Percentiles rank a stretch among this genome's conserved stretches.
phyloP scores from a whole-genome alignment of 2,888 invertebrate genomes.

The Scaptomyza tumidula region DNA sequence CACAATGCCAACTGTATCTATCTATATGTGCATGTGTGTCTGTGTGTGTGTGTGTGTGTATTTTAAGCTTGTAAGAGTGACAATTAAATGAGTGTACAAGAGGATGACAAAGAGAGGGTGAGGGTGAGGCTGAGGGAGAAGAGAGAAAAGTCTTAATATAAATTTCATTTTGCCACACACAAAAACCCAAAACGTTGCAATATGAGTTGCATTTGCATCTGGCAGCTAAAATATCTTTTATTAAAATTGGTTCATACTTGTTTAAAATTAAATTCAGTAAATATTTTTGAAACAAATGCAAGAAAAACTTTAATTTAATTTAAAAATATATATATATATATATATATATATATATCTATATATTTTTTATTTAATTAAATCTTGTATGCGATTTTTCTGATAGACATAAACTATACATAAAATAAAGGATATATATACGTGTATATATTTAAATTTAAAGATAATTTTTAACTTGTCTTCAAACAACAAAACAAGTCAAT shows the following conservation, averaged over 20 bases:
- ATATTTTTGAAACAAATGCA: background rate
- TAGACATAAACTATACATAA: no score
- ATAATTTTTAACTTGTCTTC: no score
- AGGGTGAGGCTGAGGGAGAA: background rate
- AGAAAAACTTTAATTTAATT: no score
- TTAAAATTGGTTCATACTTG: constrained; percentile 8
- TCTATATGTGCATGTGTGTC: background rate
- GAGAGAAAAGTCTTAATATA: constrained; percentile 18
- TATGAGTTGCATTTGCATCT: constrained; percentile 3
- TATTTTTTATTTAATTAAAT: no score
- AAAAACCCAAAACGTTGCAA: constrained; percentile 11
- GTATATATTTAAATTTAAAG: no score
- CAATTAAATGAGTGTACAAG: constrained; percentile 46
- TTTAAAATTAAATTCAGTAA: background rate
- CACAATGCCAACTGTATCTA: constrained; percentile 11
- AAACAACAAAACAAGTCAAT: no score
- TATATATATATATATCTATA: no score
- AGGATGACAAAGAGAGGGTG: constrained; percentile 13
- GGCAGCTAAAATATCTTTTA: constrained; percentile 17
- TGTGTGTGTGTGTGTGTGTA: constrained; percentile 1
- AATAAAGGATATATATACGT: no score
- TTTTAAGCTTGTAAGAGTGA: constrained; percentile 36
- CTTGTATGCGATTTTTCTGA: no score
- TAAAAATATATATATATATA: no score
- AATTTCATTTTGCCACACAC: constrained; percentile 23